Evolutionary conservation across 2,888 invertebrate genomes (phyloP).

Genomic region (Lissonota sp.): DNA sequence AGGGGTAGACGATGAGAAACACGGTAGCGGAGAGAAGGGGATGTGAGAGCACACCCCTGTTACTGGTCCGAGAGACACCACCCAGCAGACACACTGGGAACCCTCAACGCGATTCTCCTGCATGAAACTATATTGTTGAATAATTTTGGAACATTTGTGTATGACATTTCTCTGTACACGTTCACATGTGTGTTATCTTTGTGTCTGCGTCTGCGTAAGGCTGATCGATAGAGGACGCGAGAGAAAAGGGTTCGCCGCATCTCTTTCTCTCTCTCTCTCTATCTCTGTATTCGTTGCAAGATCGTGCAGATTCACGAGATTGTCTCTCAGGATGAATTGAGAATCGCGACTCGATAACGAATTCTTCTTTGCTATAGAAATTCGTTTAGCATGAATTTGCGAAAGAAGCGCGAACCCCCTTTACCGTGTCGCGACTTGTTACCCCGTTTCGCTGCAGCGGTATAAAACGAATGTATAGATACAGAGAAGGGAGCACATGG

Average conservation of each 20-base stretch:
- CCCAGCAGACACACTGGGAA: constrained; percentile 34
- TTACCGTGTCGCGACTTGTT: constrained; percentile 16
- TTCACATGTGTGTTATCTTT: neutral
- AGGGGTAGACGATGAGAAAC: constrained; percentile 37
- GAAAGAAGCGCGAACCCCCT: constrained; percentile 6
- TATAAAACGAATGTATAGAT: neutral
- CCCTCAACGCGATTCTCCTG: constrained; percentile 37
- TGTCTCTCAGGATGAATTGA: constrained; percentile 26
- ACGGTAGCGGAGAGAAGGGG: constrained; percentile 3
- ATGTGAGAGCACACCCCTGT: constrained; percentile 24
- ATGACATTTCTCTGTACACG: too few species aligned
- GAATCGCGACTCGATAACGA: constrained; percentile 58
- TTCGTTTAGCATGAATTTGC: constrained; percentile 61
- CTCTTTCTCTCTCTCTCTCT: neutral
- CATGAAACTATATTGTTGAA: constrained; percentile 65
- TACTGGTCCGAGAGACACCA: constrained; percentile 43
- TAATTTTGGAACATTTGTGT: constrained; percentile 59
- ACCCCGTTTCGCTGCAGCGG: constrained; percentile 11
- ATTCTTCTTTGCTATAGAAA: constrained; percentile 63
- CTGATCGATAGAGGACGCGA: constrained; percentile 48
- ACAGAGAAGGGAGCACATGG: constrained; percentile 1
- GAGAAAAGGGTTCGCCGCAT: constrained; percentile 38
- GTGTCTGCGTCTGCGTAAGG: constrained; percentile 4
- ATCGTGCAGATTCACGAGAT: constrained; percentile 32
- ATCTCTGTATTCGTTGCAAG: constrained; percentile 11